phyloP scores from a whole-genome alignment of 1,140 invertebrate genomes.

The Hylyphantes graminicola region DNA sequence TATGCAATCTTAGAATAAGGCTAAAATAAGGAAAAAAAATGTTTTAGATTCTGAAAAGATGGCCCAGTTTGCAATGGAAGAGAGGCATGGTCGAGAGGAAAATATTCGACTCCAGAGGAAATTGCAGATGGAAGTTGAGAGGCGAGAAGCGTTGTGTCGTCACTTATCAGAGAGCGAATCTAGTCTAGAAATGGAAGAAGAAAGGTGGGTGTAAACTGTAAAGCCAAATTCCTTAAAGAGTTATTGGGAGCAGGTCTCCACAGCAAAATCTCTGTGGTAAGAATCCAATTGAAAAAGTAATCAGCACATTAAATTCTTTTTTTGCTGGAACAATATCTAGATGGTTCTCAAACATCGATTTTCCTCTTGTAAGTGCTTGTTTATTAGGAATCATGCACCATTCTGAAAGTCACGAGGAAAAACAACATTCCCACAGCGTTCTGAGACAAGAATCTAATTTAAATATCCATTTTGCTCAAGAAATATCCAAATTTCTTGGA shows the following conservation, averaged over 20 bases:
- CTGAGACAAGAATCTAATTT: background rate
- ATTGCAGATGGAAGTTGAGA: conserved; percentile 91
- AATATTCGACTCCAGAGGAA: conserved; percentile 93
- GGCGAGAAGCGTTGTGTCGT: conserved; percentile 91
- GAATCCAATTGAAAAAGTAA: too few species aligned
- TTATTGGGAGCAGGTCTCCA: too few species aligned
- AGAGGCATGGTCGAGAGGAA: conserved; percentile 93
- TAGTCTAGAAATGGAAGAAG: conserved; percentile 95
- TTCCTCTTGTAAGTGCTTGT: background rate
- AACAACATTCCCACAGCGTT: background rate
- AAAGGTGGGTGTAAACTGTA: conserved; percentile 72
- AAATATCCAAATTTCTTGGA: too few species aligned
- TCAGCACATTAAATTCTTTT: too few species aligned
- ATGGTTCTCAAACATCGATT: too few species aligned
- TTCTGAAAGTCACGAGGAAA: background rate
- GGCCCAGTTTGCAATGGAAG: conserved; percentile 92
- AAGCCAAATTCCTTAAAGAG: too few species aligned
- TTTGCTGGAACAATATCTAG: too few species aligned
- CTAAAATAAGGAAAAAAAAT: too few species aligned
- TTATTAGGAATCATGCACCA: background rate
- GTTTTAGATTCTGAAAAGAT: conserved; percentile 80
- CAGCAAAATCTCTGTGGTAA: too few species aligned
- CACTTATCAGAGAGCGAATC: conserved; percentile 74
- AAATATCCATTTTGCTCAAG: too few species aligned
- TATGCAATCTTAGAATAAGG: too few species aligned